Evolutionary conservation across 2,888 invertebrate genomes (phyloP).

Genomic region (Xanthorhoe spadicearia): DNA sequence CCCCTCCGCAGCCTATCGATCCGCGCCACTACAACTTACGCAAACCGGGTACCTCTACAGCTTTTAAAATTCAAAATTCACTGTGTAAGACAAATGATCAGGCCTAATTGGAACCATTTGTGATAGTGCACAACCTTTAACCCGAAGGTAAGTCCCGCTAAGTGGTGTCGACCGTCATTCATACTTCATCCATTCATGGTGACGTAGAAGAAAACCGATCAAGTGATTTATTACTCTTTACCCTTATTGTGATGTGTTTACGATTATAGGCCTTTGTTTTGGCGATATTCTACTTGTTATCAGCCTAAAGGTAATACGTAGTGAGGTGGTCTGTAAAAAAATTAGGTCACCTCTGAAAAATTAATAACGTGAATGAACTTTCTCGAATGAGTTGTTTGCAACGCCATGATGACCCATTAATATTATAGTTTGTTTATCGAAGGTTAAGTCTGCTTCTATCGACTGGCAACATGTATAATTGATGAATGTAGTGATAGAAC

Average conservation of each 20-base stretch:
- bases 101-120: slow-evolving; percentile 58
- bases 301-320: slow-evolving; percentile 13
- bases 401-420: slow-evolving; percentile 50
- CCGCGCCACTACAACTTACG: slow-evolving; percentile 70
- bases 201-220: slow-evolving; percentile 61
- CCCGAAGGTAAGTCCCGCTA: slow-evolving; percentile 59
- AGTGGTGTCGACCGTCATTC: slow-evolving; percentile 48
- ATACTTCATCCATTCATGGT: slow-evolving; percentile 61
- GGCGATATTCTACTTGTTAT: slow-evolving; percentile 10
- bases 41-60: slow-evolving; percentile 67
- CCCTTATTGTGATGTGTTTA: slow-evolving; percentile 48
- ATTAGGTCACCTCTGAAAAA: slow-evolving; percentile 51
- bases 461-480: slow-evolving; percentile 10
- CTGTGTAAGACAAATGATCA: slow-evolving; percentile 56
- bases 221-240: slow-evolving; percentile 53
- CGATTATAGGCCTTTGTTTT: slow-evolving; percentile 42
- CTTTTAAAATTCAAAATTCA: slow-evolving; percentile 58
- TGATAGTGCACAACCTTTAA: slow-evolving; percentile 38
- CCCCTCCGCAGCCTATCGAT: slow-evolving; percentile 69
- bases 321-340: slow-evolving; percentile 32
- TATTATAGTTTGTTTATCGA: slow-evolving; percentile 37
- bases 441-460: slow-evolving; percentile 25
- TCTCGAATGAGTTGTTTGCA: slow-evolving; percentile 67
- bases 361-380: slow-evolving; percentile 52
- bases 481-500: slow-evolving; percentile 8